Evolutionary conservation across 2,113 vertebrate species (phyloP), one percentile per base, ranked within the genome.

Genomic region (Macrotis lagotis): DNA sequence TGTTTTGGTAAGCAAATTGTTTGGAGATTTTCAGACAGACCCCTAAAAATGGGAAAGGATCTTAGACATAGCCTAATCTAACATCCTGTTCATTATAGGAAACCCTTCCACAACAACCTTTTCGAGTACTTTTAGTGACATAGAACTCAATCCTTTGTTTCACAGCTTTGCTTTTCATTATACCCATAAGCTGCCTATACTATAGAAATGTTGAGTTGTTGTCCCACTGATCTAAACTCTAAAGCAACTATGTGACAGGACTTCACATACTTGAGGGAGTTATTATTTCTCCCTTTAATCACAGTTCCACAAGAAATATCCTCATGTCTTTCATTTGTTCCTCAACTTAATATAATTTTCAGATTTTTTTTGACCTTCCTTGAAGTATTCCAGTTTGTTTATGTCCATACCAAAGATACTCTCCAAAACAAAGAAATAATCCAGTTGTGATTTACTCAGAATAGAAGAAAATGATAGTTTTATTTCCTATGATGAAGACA

Each of bases 91-190:
- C 44, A 53, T 55, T 92, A 89, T 89, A 48, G 19, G 50, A 95
- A n/a, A 22, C 2, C 51, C 44, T 74, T 93, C 11, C n/a, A 47
- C 3, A 83, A 8, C 10, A 52, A 88, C 91, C 31, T 37, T 24
- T 49, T 25, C 59, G 91, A 26, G 25, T 96, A 93, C 44, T 66
- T 91, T n/a, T 10, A 91, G 31, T 51, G 25, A 2, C 28, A 51
- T 51, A 89, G 83, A 94, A 48, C 48, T 59, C 31, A 22, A 83
- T 51, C 14, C 53, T 50, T 93, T 88, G 28, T 50, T 89, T 49
- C 44, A 25, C 66, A 51, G 12, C 25, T 83, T 90, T 50, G 25
- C 50, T 94, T 94, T 94, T 92, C 94, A 59, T 50, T 92, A 92
- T 88, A 31, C 59, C 90, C 50, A 66, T 92, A 89, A 89, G 88